These are phyloP conservation scores for Strigamia transsilvanica DNA, from an alignment of 2,888 invertebrate genomes.

Conservation along the genomic window DNA sequence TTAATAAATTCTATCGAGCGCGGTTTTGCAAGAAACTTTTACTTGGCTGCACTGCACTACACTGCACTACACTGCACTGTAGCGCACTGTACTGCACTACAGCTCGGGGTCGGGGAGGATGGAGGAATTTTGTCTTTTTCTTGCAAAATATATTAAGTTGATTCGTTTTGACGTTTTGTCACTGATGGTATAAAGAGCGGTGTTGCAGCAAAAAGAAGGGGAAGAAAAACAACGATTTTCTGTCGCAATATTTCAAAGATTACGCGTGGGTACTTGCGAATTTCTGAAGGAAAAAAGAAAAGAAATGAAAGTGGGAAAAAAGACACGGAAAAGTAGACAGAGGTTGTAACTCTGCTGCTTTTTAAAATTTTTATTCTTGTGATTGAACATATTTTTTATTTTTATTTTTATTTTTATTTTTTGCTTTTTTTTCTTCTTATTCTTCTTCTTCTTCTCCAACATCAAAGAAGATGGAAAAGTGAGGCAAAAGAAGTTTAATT, in stretches of 20 bases:
- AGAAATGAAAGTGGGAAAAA: background rate
- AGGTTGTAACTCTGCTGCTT: background rate
- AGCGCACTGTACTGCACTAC: no score
- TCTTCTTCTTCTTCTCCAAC: background rate
- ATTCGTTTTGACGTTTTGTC: constrained; percentile 33
- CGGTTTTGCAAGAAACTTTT: no score
- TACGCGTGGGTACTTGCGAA: background rate
- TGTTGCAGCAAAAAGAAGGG: background rate
- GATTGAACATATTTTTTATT: no score
- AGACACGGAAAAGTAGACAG: background rate
- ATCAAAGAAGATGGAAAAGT: background rate
- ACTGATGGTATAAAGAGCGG: background rate
- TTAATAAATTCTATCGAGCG: background rate
- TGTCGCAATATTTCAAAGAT: constrained; percentile 41
- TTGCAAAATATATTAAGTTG: background rate
- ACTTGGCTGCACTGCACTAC: no score
- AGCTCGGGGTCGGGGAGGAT: no score
- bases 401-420: no score
- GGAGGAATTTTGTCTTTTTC: no score
- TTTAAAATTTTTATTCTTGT: background rate
- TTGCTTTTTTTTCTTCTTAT: no score
- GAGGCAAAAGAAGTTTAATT: constrained; percentile 35
- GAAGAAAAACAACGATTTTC: constrained; percentile 16
- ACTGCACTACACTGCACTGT: no score
- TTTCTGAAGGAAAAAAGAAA: background rate